Conservation (phyloP, 2,888 invertebrate genomes). For the Oeneis ivallda region DNA sequence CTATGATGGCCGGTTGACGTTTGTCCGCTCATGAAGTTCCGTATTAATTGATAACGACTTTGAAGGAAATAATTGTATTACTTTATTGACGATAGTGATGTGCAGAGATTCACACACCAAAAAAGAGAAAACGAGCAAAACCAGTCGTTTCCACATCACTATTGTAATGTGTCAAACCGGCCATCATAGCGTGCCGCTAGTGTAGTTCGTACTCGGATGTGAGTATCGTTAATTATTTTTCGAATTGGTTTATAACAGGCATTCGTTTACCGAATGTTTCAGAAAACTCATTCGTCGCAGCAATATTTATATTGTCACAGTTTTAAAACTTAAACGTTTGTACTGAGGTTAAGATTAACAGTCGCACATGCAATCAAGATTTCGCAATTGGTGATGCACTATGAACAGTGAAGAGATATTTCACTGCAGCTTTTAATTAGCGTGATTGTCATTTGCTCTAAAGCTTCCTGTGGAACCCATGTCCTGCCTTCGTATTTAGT, state of each 20-base stretch:
- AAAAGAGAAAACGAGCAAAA: too few relatives aligned
- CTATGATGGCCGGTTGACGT: too few relatives aligned
- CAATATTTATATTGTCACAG: conserved; percentile 12
- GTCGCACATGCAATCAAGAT: conserved; percentile 14
- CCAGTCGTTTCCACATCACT: too few relatives aligned
- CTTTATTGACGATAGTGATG: too few relatives aligned
- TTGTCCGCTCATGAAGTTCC: too few relatives aligned
- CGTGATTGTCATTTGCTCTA: conserved; percentile 19
- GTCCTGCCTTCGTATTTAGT: conserved; percentile 25
- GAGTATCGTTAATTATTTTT: conserved; percentile 41
- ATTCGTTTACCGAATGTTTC: conserved; percentile 25
- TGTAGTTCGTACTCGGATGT: conserved; percentile 41
- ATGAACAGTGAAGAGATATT: conserved; percentile 10
- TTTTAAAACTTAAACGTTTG: conserved; percentile 6
- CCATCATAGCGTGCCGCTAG: too few relatives aligned
- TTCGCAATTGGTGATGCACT: conserved; percentile 4
- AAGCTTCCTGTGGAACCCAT: conserved; percentile 18
- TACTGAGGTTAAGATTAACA: conserved; percentile 9
- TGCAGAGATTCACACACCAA: too few relatives aligned
- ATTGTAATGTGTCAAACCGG: too few relatives aligned
- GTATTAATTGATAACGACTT: too few relatives aligned
- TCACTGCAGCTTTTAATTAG: conserved; percentile 17
- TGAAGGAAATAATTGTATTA: too few relatives aligned
- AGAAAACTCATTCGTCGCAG: conserved; percentile 19
- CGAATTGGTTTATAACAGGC: conserved; percentile 39